These are phyloP conservation scores for Andricus curvator DNA, from an alignment of 2,888 invertebrate genomes.

Conservation along the genomic window DNA sequence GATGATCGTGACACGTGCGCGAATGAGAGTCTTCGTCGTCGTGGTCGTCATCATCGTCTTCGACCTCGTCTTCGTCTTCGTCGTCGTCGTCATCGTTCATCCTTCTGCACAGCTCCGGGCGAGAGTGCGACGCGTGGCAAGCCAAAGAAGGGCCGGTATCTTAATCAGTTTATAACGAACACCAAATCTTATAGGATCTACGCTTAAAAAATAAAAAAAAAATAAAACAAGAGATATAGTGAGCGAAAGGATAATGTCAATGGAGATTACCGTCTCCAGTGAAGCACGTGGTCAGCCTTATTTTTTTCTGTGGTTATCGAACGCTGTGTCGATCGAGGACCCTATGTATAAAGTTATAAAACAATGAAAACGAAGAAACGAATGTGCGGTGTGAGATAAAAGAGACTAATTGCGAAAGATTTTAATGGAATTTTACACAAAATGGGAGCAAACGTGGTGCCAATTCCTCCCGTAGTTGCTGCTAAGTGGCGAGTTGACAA, in stretches of 20 bases:
- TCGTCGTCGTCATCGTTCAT: slow-evolving; percentile 42
- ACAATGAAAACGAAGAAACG: slow-evolving; percentile 47
- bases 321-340: slow-evolving; percentile 55
- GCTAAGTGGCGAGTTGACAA: slow-evolving; percentile 56
- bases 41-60: slow-evolving; percentile 25
- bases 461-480: slow-evolving; percentile 76
- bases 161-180: slow-evolving; percentile 57
- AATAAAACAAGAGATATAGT: slow-evolving; percentile 44
- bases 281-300: slow-evolving; percentile 59
- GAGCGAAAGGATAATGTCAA: slow-evolving; percentile 43
- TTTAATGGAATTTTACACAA: slow-evolving; percentile 49
- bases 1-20: slow-evolving; percentile 1
- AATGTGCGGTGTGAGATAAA: slow-evolving; percentile 47
- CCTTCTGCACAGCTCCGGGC: slow-evolving; percentile 37
- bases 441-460: slow-evolving; percentile 77
- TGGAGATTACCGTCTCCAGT: slow-evolving; percentile 33
- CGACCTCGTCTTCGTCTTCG: slow-evolving; percentile 19
- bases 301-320: slow-evolving; percentile 58
- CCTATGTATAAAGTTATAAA: slow-evolving; percentile 43
- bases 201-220: slow-evolving; percentile 56
- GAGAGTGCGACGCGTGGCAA: slow-evolving; percentile 41
- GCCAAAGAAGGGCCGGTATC: slow-evolving; percentile 35
- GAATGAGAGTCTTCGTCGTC: slow-evolving; percentile 26
- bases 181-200: slow-evolving; percentile 73
- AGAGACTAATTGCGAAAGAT: slow-evolving; percentile 39